Conservation (phyloP, 2,797 vertebrate genomes). For the Acipenser oxyrinchus region DNA sequence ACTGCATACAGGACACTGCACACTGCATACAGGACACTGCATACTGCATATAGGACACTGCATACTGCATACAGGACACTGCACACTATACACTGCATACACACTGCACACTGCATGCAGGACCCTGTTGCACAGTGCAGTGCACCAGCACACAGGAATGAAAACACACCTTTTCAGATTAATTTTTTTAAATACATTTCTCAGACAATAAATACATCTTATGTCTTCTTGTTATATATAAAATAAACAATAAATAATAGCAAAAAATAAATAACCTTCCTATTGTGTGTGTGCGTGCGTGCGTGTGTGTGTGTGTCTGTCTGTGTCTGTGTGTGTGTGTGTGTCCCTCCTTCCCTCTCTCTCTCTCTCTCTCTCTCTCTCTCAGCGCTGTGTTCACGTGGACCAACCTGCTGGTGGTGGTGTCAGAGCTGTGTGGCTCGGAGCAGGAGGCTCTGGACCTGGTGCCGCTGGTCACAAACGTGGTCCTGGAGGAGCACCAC, state of each 20-base stretch:
- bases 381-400: conserved; percentile 90
- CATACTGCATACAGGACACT: background rate
- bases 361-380: conserved; percentile 8
- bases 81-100: too few species aligned
- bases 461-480: conserved; percentile 89
- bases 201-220: too few species aligned
- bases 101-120: too few species aligned
- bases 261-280: too few species aligned
- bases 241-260: too few species aligned
- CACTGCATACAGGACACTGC: too few species aligned
- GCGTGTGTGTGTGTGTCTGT: background rate
- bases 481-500: conserved; percentile 94
- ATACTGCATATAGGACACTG: background rate
- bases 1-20: background rate
- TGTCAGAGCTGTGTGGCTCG: conserved; percentile 86
- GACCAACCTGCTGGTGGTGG: conserved; percentile 96
- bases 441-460: conserved; percentile 94
- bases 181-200: too few species aligned
- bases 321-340: conserved; percentile 1
- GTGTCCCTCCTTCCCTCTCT: background rate
- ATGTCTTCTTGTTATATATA: too few species aligned
- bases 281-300: background rate
- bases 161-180: too few species aligned
- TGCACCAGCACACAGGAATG: background rate
- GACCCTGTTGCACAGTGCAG: too few species aligned